Evolutionary conservation across 30 jellyfish, hydroid and myxozoan species (phyloP), one percentile per base, ranked within the genome.

Genomic region (Aurelia aurita): DNA sequence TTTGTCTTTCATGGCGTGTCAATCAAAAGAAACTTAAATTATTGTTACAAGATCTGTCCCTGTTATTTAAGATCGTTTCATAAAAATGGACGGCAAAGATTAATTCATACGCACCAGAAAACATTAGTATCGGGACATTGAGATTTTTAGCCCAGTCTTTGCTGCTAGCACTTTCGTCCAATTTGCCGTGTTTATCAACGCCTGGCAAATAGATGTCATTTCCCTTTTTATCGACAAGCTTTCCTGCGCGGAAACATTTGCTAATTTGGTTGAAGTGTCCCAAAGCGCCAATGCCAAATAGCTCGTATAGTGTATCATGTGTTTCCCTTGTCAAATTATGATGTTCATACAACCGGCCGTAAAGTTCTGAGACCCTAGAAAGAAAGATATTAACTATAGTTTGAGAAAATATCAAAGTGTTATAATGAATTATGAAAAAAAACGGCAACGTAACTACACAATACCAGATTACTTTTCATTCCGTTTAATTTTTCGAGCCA

Each of bases 221-320:
- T 15, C 93, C 93, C 15, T 70, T 53, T 5, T 25, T 15, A 21
- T 69, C 83, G 14, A 83, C 87, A 7, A 83, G 28, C 26, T 59
- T 83, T 55, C 58, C 74, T 22, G 28, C 63, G 28, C 80, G 47
- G 46, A 83, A 39, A 43, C 53, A 21, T 69, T 59, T 53, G 55
- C 88, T 14, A 29, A 71, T 65, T 12, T 83, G 93, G 28, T 63
- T 47, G 46, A 83, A 83, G 32, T 69, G 59, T 3, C 61, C 60
- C 12, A 61, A 27, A 8, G 93, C 20, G 18, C 53, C 93, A 8
- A 58, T 72, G 1, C 93, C 93, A 51, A 69, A 69, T 49, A 83
- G 31, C 66, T 83, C 93, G 51, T 71, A 84, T 13, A 83, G 69
- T n/a, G 43, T 28, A 45, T 83, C 93, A 35, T 83, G 93, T 11